These are phyloP conservation scores for Peromyscus leucopus DNA, from an alignment of 2,113 vertebrate genomes.

Conservation along the genomic window DNA sequence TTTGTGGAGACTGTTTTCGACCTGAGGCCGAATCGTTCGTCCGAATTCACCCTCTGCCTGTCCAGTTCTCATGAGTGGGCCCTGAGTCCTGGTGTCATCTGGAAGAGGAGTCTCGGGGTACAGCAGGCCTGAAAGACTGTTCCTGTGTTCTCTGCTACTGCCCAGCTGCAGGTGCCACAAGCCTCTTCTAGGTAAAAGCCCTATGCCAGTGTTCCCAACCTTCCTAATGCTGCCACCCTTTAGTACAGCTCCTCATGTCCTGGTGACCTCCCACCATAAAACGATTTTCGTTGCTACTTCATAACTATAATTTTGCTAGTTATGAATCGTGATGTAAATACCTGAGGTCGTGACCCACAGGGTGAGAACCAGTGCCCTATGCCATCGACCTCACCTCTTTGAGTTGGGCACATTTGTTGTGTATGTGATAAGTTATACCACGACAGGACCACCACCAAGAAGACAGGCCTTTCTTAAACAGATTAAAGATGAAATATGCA, in stretches of 20 bases:
- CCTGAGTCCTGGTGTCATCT: not conserved
- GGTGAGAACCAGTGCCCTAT: not conserved
- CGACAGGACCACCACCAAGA: not conserved
- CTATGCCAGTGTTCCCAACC: not conserved
- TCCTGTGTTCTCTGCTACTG: not conserved
- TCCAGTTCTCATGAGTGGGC: not conserved
- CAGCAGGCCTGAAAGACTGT: not conserved
- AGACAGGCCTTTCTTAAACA: not conserved
- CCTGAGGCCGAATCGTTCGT: not conserved
- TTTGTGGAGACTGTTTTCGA: not conserved
- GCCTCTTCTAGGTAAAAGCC: not conserved
- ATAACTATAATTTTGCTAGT: not conserved
- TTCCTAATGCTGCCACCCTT: not conserved
- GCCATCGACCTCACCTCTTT: not conserved
- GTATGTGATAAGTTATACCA: not conserved
- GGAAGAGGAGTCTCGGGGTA: not conserved
- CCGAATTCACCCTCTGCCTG: not conserved
- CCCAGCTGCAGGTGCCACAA: not conserved
- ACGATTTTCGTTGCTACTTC: not conserved
- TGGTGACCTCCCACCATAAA: not conserved
- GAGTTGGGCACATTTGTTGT: not conserved
- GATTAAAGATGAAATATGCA: conserved; percentile 42
- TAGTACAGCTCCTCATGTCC: not conserved
- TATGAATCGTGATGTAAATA: not conserved
- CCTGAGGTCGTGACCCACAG: not conserved